Evolutionary conservation across 2,797 vertebrate genomes (phyloP), one percentile per base, ranked within the genome.

Genomic region (Sciurus carolinensis): DNA sequence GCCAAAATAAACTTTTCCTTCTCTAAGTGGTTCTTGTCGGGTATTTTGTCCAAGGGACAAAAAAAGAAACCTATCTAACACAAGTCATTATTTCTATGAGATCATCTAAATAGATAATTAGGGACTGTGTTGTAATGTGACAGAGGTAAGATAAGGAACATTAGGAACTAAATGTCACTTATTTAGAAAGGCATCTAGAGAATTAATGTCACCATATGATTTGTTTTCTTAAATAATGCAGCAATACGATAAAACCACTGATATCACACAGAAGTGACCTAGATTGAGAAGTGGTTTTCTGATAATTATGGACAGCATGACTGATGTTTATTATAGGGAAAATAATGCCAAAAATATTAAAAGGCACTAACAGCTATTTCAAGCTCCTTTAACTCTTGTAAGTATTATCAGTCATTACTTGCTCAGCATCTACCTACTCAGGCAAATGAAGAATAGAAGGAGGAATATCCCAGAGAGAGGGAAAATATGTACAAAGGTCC

Each of bases 171-270:
- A 92, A 77, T 9, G 28, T 72, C 26, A 57, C 42, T 76, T 84
- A 47, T 67, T 90, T 69, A 33, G 12, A 62, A 91, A 94, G 71
- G 30, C 2, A 39, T 42, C 64, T 52, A 73, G 87, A 92, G 59
- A 66, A 50, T 79, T 87, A 54, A 54, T 39, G 22, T 73, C 47
- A 85, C 30, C 22, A 7, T 59, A 11, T 26, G 18, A 92, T 87
- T 95, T 91, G 24, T 69, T 95, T 96, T 81, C 79, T 72, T 92
- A 87, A 86, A 95, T 39, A 67, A 67, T 72, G 5, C 64, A 77
- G 88, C 26, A 24, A 15, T 42, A 67, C 77, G 72, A 87, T 52
- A 87, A 92, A 80, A 8, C 59, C 42, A 71, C 24, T 85, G 66
- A 52, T 86, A 89, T 3, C 86, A 47, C 28, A 75, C 88, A 90